A percentile compares a stretch with the other conserved stretches of the same genome.
phyloP scores from a whole-genome alignment of 2,888 invertebrate species.

The Drosophila suboccidentalis region DNA sequence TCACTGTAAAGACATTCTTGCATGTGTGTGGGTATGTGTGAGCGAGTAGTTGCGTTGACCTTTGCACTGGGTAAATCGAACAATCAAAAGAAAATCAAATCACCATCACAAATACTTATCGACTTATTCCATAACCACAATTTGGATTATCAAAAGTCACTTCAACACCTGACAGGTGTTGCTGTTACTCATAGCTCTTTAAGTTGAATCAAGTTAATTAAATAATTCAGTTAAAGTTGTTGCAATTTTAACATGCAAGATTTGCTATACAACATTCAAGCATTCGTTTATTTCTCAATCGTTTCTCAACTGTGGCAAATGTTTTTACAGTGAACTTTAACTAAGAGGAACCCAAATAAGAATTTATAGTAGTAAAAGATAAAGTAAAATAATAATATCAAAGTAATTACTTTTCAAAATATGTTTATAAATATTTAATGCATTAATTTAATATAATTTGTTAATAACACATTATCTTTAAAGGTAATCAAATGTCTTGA shows the following conservation, averaged over 20 bases:
- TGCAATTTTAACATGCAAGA: neutral
- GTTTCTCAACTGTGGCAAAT: neutral
- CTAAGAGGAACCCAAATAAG: neutral
- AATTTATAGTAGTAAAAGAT: no score
- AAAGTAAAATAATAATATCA: no score
- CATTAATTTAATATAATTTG: no score
- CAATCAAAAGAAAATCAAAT: neutral
- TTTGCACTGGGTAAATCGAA: conserved; percentile 8
- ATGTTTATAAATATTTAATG: no score
- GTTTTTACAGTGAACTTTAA: neutral
- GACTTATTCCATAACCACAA: neutral
- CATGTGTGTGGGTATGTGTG: neutral
- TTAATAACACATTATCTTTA: neutral
- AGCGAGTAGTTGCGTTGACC: conserved; percentile 3
- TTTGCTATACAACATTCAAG: conserved; percentile 1
- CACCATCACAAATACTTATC: neutral
- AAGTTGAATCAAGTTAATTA: neutral
- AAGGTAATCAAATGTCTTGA: neutral
- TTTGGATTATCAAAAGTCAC: neutral
- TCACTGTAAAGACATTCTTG: conserved; percentile 6
- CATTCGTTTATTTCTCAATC: neutral
- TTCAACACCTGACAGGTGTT: conserved; percentile 15
- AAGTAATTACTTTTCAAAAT: no score
- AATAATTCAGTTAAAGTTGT: neutral
- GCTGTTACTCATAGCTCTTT: neutral